Evolutionary conservation across 2,113 vertebrate species (phyloP).

Genomic region (Bos indicus): DNA sequence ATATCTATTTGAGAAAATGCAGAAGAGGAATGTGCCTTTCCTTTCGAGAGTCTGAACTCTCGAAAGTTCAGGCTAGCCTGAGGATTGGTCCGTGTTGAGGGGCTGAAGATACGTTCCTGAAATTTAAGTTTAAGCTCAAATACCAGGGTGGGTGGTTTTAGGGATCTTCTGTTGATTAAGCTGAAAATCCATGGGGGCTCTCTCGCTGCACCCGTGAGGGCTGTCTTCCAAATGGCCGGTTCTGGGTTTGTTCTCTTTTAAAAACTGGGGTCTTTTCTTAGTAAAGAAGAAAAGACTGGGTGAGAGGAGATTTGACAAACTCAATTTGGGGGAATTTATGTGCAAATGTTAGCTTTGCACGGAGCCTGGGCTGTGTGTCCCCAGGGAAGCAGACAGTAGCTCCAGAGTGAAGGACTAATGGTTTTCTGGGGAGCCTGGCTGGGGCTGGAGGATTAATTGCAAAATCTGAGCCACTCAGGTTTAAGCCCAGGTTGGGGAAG

Average conservation of each 20-base stretch:
- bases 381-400: neutral
- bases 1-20: neutral
- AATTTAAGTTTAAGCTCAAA: neutral
- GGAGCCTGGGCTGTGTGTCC: neutral
- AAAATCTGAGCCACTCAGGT: neutral
- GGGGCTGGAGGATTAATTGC: neutral
- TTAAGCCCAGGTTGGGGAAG: neutral
- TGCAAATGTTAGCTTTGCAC: neutral
- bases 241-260: neutral
- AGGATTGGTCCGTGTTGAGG: neutral
- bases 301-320: neutral
- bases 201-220: neutral
- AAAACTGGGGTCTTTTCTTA: constrained; percentile 10
- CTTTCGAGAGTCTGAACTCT: neutral
- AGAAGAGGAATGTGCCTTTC: neutral
- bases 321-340: neutral
- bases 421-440: neutral
- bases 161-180: neutral
- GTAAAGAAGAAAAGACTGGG: neutral
- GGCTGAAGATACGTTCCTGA: neutral
- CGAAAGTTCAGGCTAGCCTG: neutral
- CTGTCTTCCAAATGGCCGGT: neutral
- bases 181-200: neutral
- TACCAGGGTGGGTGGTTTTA: neutral
- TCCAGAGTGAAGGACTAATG: neutral